phyloP scores from a whole-genome alignment of 2,888 invertebrate species.

The Arrhopalites spinosus region DNA sequence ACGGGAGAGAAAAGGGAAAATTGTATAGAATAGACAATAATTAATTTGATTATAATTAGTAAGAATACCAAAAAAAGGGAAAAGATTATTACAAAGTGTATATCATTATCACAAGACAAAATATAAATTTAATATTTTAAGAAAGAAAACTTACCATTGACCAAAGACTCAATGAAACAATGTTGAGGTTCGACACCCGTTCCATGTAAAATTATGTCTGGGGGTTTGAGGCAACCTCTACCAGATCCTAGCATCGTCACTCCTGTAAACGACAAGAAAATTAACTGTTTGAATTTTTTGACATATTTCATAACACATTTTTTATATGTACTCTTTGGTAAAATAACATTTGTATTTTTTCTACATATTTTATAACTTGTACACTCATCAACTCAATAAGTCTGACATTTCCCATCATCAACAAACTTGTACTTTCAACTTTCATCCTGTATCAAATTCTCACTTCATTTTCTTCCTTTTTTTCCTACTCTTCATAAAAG shows the following conservation, averaged over 20 bases:
- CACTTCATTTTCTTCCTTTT: too few species aligned
- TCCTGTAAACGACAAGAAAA: slow-evolving; percentile 64
- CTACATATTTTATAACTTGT: not conserved
- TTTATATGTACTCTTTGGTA: not conserved
- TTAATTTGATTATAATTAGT: too few species aligned
- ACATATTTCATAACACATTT: not conserved
- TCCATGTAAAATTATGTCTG: slow-evolving; percentile 84
- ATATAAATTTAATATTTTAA: too few species aligned
- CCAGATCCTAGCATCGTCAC: slow-evolving; percentile 80
- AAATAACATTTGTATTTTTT: not conserved
- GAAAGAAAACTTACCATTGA: too few species aligned
- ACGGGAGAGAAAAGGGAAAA: too few species aligned
- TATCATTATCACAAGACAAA: too few species aligned
- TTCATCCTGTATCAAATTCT: too few species aligned
- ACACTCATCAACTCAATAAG: not conserved
- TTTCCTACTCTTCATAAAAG: too few species aligned
- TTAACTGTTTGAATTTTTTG: not conserved
- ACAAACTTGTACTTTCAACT: too few species aligned
- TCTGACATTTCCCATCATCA: too few species aligned
- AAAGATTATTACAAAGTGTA: too few species aligned
- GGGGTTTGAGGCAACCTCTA: slow-evolving; percentile 64
- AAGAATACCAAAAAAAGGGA: too few species aligned
- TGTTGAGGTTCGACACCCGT: slow-evolving; percentile 82
- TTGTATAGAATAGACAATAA: slow-evolving; percentile 57
- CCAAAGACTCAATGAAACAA: slow-evolving; percentile 73